phyloP scores from a whole-genome alignment of 2,797 vertebrate species.

The Percopsis omiscomaycus region DNA sequence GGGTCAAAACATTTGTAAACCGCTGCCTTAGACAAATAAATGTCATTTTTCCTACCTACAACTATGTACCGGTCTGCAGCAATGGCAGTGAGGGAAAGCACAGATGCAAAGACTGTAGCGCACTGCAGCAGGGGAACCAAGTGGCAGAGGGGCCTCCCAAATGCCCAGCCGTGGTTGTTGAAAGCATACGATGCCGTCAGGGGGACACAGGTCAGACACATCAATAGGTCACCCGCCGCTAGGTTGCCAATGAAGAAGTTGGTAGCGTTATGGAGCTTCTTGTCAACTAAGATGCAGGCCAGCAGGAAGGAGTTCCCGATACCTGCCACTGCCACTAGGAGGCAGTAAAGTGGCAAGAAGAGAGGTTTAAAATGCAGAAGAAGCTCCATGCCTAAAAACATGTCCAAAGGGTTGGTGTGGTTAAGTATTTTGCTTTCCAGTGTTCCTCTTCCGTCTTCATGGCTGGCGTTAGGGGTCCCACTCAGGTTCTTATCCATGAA shows the following conservation, averaged over 20 bases:
- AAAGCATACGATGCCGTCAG: slow-evolving; percentile 81
- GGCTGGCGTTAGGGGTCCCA: slow-evolving; percentile 45
- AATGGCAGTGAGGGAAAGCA: slow-evolving; percentile 82
- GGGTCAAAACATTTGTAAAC: too few relatives aligned
- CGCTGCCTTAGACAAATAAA: too few relatives aligned
- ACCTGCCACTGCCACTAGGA: slow-evolving; percentile 76
- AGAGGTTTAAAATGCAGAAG: slow-evolving; percentile 75
- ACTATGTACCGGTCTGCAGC: slow-evolving; percentile 83
- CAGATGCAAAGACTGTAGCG: slow-evolving; percentile 79
- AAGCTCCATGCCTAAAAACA: slow-evolving; percentile 77
- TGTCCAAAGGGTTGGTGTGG: slow-evolving; percentile 69
- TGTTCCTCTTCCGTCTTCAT: slow-evolving; percentile 9
- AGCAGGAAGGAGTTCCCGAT: slow-evolving; percentile 79
- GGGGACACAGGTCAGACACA: slow-evolving; percentile 82
- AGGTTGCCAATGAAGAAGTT: slow-evolving; percentile 85
- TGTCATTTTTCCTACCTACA: slow-evolving; percentile 59
- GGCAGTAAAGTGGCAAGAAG: slow-evolving; percentile 79
- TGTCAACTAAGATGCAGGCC: slow-evolving; percentile 75
- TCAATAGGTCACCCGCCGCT: slow-evolving; percentile 79
- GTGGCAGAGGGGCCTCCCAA: slow-evolving; percentile 77
- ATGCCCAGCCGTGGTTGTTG: slow-evolving; percentile 77
- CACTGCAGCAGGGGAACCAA: slow-evolving; percentile 78
- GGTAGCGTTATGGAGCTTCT: slow-evolving; percentile 82
- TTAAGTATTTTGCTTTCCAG: slow-evolving; percentile 56
- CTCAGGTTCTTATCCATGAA: slow-evolving; percentile 52